These are phyloP conservation scores for Drosophila orosa DNA, from an alignment of 1,140 invertebrate species.

Conservation along the genomic window DNA sequence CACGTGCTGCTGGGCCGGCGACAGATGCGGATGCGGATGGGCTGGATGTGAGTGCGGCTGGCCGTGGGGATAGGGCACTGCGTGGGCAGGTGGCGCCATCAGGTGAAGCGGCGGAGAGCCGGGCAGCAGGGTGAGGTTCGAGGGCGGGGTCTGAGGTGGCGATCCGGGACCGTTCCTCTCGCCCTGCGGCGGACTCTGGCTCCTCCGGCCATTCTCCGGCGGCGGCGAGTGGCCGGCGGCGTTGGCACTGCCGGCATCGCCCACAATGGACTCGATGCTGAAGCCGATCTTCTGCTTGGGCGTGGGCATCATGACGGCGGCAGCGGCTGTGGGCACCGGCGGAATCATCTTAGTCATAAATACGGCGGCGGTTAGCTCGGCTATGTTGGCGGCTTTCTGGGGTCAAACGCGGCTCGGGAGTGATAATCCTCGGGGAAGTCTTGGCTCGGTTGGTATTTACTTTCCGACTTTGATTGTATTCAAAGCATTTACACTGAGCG, in stretches of 20 bases:
- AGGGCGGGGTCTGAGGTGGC: constrained; percentile 76
- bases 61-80: constrained; percentile 40
- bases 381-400: constrained; percentile 74
- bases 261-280: constrained; percentile 97
- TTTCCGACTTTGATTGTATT: constrained; percentile 3
- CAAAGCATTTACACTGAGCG: constrained; percentile 48
- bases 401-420: constrained; percentile 3
- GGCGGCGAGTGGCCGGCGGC: constrained; percentile 56
- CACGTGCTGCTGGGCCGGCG: constrained; percentile 74
- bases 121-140: constrained; percentile 51
- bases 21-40: constrained; percentile 68
- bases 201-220: constrained; percentile 41
- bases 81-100: constrained; percentile 61
- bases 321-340: constrained; percentile 84
- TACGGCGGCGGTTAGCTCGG: constrained; percentile 75
- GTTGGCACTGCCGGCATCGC: constrained; percentile 82
- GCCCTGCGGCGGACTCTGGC: constrained; percentile 54
- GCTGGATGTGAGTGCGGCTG: constrained; percentile 46
- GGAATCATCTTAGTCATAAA: constrained; percentile 85
- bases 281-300: constrained; percentile 97
- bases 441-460: neutral
- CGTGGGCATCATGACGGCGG: constrained; percentile 91
- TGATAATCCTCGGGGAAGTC: constrained; percentile 50
- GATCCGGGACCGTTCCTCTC: constrained; percentile 71
- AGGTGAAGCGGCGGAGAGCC: constrained; percentile 66